Conservation (phyloP, 2,888 invertebrate species). For the Coleophora deauratella region DNA sequence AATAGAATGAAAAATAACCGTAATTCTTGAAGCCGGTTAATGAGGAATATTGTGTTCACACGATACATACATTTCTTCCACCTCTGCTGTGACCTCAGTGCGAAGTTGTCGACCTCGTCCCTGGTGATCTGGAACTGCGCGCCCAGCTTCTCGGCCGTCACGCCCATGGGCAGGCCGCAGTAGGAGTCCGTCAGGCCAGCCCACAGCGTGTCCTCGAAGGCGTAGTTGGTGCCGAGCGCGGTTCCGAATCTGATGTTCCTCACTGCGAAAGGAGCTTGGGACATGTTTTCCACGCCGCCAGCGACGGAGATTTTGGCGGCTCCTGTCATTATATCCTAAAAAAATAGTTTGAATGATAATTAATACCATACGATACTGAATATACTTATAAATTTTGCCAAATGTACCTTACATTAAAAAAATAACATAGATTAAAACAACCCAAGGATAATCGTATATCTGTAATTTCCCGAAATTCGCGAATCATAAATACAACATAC, state of each 20-base stretch:
- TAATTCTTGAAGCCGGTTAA: too few relatives aligned
- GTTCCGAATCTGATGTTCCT: conserved; percentile 92
- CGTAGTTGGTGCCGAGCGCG: conserved; percentile 81
- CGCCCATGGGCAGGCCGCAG: conserved; percentile 94
- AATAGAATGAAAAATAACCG: too few relatives aligned
- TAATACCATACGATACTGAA: too few relatives aligned
- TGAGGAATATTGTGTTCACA: too few relatives aligned
- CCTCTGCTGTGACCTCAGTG: conserved; percentile 86
- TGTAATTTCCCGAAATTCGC: too few relatives aligned
- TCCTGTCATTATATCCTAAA: conserved; percentile 88
- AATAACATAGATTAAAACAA: too few relatives aligned
- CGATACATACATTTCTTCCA: conserved; percentile 86
- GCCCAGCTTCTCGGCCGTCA: conserved; percentile 95
- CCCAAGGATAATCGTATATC: too few relatives aligned
- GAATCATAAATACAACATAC: conserved; percentile 52
- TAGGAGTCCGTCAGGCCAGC: conserved; percentile 86
- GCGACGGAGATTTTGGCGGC: conserved; percentile 89
- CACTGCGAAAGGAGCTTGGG: conserved; percentile 89
- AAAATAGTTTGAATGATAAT: too few relatives aligned
- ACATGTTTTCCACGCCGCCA: conserved; percentile 98
- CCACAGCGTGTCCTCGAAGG: conserved; percentile 94
- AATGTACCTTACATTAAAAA: too few relatives aligned
- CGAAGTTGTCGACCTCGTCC: conserved; percentile 89
- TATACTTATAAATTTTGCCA: too few relatives aligned
- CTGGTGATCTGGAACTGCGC: conserved; percentile 84